These are phyloP conservation scores for Blera fallax DNA, from an alignment of 2,888 invertebrate species.

Conservation along the genomic window DNA sequence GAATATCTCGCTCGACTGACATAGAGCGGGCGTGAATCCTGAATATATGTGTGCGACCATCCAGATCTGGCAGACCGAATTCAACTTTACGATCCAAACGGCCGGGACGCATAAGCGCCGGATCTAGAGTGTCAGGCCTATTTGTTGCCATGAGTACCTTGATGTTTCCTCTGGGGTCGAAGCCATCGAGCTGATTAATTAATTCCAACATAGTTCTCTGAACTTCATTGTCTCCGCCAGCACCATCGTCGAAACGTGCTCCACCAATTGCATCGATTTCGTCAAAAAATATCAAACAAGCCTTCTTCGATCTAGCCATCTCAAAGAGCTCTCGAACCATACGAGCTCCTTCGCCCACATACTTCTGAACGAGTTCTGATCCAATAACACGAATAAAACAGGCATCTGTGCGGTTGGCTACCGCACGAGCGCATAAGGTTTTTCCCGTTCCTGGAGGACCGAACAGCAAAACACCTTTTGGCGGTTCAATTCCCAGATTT, in stretches of 20 bases:
- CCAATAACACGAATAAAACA: conserved; percentile 99
- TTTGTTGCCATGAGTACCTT: conserved; percentile 99
- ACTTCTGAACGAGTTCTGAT: conserved; percentile 93
- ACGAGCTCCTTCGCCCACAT: conserved; percentile 97
- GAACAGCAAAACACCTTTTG: conserved; percentile 98
- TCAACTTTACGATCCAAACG: conserved; percentile 99
- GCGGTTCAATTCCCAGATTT: conserved; percentile 99
- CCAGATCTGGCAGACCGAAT: conserved; percentile 98
- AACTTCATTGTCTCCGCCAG: conserved; percentile 98
- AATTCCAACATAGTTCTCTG: conserved; percentile 99
- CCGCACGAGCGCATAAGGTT: conserved; percentile 98
- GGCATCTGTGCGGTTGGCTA: conserved; percentile 99
- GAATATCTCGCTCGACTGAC: conserved; percentile 99
- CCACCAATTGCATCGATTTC: conserved; percentile 99
- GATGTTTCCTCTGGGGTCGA: conserved; percentile 99
- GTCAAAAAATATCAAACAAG: conserved; percentile 99
- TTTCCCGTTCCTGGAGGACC: conserved; percentile 99
- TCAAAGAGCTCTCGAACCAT: conserved; percentile 99
- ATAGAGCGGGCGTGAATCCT: conserved; percentile 99
- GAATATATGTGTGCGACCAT: conserved; percentile 98
- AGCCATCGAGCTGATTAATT: conserved; percentile 99
- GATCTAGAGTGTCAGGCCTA: conserved; percentile 98
- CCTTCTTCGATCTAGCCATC: conserved; percentile 99
- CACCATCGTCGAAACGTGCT: conserved; percentile 99
- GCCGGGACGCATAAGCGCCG: conserved; percentile 98